Evolutionary conservation across 2,113 vertebrate species (phyloP).

Genomic region (Protobothrops mucrosquamatus): DNA sequence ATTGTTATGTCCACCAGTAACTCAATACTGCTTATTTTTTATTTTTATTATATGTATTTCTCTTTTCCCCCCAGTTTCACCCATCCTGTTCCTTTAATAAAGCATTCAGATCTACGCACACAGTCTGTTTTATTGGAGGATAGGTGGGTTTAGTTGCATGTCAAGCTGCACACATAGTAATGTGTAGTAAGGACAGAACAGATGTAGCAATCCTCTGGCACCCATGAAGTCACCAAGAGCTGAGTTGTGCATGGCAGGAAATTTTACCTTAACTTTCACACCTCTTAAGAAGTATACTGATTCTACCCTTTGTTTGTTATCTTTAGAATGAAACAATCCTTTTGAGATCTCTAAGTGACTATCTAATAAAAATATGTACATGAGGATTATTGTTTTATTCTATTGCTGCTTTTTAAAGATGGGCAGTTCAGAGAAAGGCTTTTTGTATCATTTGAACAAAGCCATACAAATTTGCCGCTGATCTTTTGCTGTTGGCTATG

Average conservation of each 20-base stretch:
- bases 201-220: background rate
- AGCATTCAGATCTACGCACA: no score
- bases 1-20: no score
- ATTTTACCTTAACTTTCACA: background rate
- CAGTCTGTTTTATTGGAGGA: no score
- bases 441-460: background rate
- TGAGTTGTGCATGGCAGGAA: background rate
- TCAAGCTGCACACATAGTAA: no score
- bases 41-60: no score
- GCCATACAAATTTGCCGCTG: background rate
- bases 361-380: background rate
- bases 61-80: no score
- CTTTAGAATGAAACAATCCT: background rate
- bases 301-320: background rate
- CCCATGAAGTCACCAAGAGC: background rate
- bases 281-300: background rate
- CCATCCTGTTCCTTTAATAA: no score
- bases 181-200: no score
- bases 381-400: background rate
- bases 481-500: background rate
- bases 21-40: no score
- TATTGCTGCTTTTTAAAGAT: background rate
- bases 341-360: background rate
- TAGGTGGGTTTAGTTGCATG: no score
- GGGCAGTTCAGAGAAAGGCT: background rate